These are phyloP conservation scores for Gasteruption jaculator DNA, from an alignment of 2,888 invertebrate genomes.

Conservation along the genomic window DNA sequence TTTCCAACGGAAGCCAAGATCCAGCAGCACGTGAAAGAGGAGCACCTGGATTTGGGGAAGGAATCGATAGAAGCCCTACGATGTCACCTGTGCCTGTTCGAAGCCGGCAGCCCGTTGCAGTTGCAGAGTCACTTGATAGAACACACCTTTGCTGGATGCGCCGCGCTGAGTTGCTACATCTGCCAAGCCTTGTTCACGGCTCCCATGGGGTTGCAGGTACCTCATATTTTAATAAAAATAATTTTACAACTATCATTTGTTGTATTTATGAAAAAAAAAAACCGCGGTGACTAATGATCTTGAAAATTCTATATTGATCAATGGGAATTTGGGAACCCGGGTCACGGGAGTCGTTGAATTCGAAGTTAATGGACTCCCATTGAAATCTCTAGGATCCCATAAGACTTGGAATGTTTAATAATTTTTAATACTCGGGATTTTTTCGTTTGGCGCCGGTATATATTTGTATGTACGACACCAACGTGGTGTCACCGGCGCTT, in stretches of 20 bases:
- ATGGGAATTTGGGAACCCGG: no score
- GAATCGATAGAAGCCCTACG: conserved; percentile 32
- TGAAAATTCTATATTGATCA: no score
- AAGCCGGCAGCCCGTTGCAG: conserved; percentile 73
- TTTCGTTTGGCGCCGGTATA: no score
- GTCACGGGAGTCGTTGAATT: no score
- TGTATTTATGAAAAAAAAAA: not conserved
- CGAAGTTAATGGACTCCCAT: no score
- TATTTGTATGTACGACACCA: no score
- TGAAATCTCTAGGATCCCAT: no score
- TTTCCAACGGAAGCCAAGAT: conserved; percentile 63
- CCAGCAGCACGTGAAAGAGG: conserved; percentile 56
- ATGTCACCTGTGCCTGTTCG: conserved; percentile 77
- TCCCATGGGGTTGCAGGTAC: conserved; percentile 64
- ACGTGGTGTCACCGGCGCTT: no score
- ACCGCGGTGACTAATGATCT: no score
- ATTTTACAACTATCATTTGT: not conserved
- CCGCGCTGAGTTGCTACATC: conserved; percentile 79
- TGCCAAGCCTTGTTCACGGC: conserved; percentile 84
- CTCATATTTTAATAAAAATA: conserved; percentile 2
- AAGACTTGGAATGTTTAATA: no score
- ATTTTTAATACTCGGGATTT: no score
- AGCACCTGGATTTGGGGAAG: conserved; percentile 35
- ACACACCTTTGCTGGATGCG: conserved; percentile 85
- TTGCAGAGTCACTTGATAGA: conserved; percentile 87